Conservation (phyloP, 2,113 vertebrate species). For the Planiliza haematocheilus region DNA sequence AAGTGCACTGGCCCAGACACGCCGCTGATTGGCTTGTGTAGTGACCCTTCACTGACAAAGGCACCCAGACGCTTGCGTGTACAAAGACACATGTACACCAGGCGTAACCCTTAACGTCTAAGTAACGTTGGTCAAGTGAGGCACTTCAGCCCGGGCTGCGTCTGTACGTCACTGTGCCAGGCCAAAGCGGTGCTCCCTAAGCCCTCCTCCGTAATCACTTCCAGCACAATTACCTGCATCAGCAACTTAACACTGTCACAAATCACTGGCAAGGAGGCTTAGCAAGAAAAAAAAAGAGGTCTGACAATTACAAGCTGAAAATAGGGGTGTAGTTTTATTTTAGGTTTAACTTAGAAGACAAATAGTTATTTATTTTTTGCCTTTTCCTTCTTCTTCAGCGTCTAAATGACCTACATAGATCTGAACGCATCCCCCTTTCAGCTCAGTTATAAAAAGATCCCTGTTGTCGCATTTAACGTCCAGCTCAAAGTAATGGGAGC, state of each 20-base stretch:
- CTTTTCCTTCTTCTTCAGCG: too few relatives aligned
- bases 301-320: constrained; percentile 7
- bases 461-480: background rate
- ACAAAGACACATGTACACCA: constrained; percentile 17
- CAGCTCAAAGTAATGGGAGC: constrained; percentile 32
- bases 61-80: constrained; percentile 12
- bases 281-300: constrained; percentile 22
- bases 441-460: background rate
- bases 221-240: constrained; percentile 58
- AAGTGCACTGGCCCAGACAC: constrained; percentile 66
- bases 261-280: constrained; percentile 53
- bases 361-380: too few relatives aligned
- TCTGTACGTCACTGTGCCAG: constrained; percentile 31
- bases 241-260: constrained; percentile 55
- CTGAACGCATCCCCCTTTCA: too few relatives aligned
- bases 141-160: constrained; percentile 49
- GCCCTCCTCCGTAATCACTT: constrained; percentile 57
- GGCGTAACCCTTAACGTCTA: constrained; percentile 45
- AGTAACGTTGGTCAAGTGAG: constrained; percentile 48
- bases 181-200: constrained; percentile 26
- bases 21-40: constrained; percentile 60
- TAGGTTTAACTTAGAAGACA: too few relatives aligned
- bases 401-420: too few relatives aligned
- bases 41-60: constrained; percentile 40
- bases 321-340: constrained; percentile 5